Evolutionary conservation across 2,888 invertebrate genomes (phyloP), one percentile per base, ranked within the genome.

Genomic region (Byasa hedistus): DNA sequence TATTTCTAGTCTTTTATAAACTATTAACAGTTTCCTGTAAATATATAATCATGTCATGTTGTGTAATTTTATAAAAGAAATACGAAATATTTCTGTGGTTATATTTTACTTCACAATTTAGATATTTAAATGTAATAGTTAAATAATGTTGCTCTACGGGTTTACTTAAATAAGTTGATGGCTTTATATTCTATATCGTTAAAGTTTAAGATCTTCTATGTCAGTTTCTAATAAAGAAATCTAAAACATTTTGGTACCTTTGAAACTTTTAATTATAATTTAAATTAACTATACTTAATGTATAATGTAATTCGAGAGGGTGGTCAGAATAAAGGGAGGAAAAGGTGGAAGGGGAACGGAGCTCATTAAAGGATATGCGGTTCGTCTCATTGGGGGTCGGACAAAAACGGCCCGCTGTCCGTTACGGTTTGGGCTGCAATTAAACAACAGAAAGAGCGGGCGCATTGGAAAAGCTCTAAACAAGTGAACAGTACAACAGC

Each of bases 331-430:
- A 70, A 70, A 64, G 68, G 69, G 69, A 66, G 57, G 71, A 62
- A 64, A 69, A 69, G 66, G 69, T 39, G 69, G 61, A 65, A 64
- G 79, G 74, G 73, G 76, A 62, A 60, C 69, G 73, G 75, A 78
- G 82, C 79, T 85, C 87, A 87, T 88, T 87, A 87, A 82, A 85
- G 83, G 83, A 84, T 78, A 78, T 83, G 84, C 80, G 85, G 82
- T 82, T 82, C 82, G 80, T 83, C 83, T 86, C 84, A 82, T 83
- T 79, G 73, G 76, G n/a, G 83, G 79, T 75, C 76, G 82, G 78
- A 82, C 86, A 88, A 89, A 89, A 88, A 86, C 86, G 79, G 80
- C 73, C 80, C 82, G 80, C 80, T 84, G 86, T 85, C 87, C 83
- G 85, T 85, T 83, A 85, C 86, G 85, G 82, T 82, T 82, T 79